Evolutionary conservation across 2,888 invertebrate genomes (phyloP).

Genomic region (Cryptus armator): DNA sequence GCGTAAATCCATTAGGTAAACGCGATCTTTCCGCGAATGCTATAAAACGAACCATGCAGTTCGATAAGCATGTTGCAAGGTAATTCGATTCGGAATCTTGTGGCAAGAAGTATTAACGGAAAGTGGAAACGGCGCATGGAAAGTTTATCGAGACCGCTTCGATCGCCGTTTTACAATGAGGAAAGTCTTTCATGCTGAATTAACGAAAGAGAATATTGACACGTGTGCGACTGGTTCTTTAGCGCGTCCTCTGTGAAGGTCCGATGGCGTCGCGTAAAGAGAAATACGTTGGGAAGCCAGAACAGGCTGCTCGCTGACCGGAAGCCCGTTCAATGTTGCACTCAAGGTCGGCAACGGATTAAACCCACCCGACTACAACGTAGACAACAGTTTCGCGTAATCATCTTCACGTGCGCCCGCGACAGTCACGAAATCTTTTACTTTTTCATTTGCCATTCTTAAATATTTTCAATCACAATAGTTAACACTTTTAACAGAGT

Average conservation of each 20-base stretch:
- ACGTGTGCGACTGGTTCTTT: background rate
- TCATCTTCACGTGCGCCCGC: slow-evolving; percentile 5
- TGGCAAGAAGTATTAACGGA: slow-evolving; percentile 10
- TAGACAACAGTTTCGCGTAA: slow-evolving; percentile 13
- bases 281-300: slow-evolving; percentile 43
- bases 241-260: background rate
- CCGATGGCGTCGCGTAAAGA: slow-evolving; percentile 5
- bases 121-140: background rate
- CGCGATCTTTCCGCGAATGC: background rate
- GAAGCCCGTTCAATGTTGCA: slow-evolving; percentile 57
- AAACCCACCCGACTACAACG: slow-evolving; percentile 13
- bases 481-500: background rate
- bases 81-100: background rate
- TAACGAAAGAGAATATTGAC: background rate
- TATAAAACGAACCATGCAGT: background rate
- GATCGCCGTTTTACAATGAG: background rate
- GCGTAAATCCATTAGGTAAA: background rate
- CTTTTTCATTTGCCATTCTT: background rate
- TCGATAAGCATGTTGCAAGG: slow-evolving; percentile 2
- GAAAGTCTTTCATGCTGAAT: background rate
- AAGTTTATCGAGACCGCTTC: background rate
- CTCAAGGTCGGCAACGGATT: slow-evolving; percentile 52
- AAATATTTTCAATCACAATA: background rate
- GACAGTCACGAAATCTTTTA: background rate
- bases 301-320: slow-evolving; percentile 22